Conservation (phyloP, 2,888 invertebrate genomes). For the Drosophila longiperda region DNA sequence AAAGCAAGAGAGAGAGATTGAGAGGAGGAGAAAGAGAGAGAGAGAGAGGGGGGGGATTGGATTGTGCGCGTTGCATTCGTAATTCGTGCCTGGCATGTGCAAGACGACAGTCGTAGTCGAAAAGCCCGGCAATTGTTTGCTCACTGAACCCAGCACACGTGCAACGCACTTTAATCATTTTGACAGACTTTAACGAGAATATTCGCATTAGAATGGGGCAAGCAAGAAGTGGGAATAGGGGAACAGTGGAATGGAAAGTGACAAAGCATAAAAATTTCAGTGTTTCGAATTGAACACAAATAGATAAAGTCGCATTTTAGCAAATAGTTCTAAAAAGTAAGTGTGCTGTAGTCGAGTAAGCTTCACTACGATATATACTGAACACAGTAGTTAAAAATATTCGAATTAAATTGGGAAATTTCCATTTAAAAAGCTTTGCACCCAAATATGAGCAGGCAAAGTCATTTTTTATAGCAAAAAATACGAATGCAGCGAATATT, state of each 20-base stretch:
- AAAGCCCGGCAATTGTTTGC: slow-evolving; percentile 25
- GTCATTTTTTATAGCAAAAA: too few species aligned
- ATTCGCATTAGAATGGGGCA: slow-evolving; percentile 1
- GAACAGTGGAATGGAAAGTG: neutral
- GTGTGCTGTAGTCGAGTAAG: too few species aligned
- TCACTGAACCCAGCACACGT: slow-evolving; percentile 38
- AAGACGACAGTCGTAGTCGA: slow-evolving; percentile 18
- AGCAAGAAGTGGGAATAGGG: neutral
- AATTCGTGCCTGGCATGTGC: slow-evolving; percentile 51
- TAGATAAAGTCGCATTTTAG: neutral
- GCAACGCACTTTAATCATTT: slow-evolving; percentile 54
- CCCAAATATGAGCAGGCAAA: too few species aligned
- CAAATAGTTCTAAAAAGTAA: neutral
- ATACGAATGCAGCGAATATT: too few species aligned
- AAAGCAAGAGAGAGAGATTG: neutral
- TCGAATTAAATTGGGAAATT: too few species aligned
- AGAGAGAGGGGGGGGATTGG: neutral
- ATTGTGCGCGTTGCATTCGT: slow-evolving; percentile 10
- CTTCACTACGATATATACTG: too few species aligned
- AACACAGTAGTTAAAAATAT: too few species aligned
- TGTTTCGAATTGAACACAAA: neutral
- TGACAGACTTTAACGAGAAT: slow-evolving; percentile 12
- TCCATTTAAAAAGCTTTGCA: too few species aligned
- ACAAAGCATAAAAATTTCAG: slow-evolving; percentile 1
- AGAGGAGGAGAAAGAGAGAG: neutral